Conservation (phyloP, 2,113 vertebrate species). For the Pomatorhinus ruficollis region DNA sequence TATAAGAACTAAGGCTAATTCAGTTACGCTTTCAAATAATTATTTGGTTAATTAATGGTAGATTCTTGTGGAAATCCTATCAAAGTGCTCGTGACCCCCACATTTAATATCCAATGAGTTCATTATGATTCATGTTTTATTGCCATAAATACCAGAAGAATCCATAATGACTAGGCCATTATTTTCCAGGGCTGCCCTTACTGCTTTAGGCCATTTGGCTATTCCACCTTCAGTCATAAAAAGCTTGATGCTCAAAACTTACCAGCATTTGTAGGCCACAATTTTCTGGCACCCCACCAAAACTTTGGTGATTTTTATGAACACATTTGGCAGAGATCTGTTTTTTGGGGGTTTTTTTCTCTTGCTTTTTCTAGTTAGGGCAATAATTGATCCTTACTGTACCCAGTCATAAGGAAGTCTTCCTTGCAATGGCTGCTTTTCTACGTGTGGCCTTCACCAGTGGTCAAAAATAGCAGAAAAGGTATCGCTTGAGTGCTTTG, state of each 20-base stretch:
- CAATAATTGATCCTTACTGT: slow-evolving; percentile 52
- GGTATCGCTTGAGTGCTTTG: neutral
- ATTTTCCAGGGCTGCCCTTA: slow-evolving; percentile 61
- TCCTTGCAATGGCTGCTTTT: slow-evolving; percentile 46
- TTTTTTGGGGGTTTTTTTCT: neutral
- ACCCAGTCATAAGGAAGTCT: slow-evolving; percentile 17
- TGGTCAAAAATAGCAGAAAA: slow-evolving; percentile 13
- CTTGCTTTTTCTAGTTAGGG: slow-evolving; percentile 25
- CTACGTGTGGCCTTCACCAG: neutral
- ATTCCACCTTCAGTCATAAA: slow-evolving; percentile 65
- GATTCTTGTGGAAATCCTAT: slow-evolving; percentile 78
- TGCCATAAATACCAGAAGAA: slow-evolving; percentile 72
- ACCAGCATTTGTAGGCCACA: slow-evolving; percentile 36
- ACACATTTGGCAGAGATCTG: neutral
- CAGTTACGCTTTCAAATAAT: slow-evolving; percentile 75
- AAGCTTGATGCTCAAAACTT: slow-evolving; percentile 54
- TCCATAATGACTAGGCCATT: slow-evolving; percentile 67
- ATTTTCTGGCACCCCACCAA: slow-evolving; percentile 30
- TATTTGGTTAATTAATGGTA: slow-evolving; percentile 75
- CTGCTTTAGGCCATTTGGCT: slow-evolving; percentile 70
- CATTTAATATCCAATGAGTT: slow-evolving; percentile 76
- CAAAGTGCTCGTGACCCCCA: slow-evolving; percentile 61
- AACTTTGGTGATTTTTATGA: slow-evolving; percentile 53
- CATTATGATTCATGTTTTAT: slow-evolving; percentile 78
- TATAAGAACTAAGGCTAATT: slow-evolving; percentile 76